Evolutionary conservation across 2,888 invertebrate genomes (phyloP).

Genomic region (Drosophila multiciliata): DNA sequence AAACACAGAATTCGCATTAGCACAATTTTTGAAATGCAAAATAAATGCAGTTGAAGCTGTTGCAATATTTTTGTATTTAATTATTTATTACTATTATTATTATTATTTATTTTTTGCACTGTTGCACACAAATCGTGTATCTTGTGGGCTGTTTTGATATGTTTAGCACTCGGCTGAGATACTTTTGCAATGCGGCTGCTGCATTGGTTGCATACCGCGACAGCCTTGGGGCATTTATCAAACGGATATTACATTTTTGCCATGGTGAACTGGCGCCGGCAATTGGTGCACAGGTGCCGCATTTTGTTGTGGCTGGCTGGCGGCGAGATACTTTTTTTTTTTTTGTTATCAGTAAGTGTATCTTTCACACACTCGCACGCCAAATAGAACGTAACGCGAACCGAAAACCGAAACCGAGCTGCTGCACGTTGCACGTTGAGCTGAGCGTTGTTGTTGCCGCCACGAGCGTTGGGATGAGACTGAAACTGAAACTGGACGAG

Average conservation of each 20-base stretch:
- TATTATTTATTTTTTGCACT: conserved; percentile 18
- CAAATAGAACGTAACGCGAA: conserved; percentile 23
- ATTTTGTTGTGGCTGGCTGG: conserved; percentile 51
- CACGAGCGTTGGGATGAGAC: conserved; percentile 81
- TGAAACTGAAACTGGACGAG: conserved; percentile 59
- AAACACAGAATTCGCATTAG: conserved; percentile 4
- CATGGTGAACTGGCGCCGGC: conserved; percentile 49
- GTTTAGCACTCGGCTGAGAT: conserved; percentile 55
- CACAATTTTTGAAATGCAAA: conserved; percentile 43
- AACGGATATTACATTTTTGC: conserved; percentile 41
- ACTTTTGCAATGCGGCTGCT: conserved; percentile 29
- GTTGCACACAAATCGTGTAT: conserved; percentile 38
- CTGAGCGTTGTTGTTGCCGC: conserved; percentile 72
- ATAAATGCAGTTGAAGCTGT: conserved; percentile 54
- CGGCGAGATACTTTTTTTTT: conserved; percentile 31
- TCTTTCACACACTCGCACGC: conserved; percentile 35
- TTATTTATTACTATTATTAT: not conserved
- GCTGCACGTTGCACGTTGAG: conserved; percentile 16
- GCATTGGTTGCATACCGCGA: conserved; percentile 44
- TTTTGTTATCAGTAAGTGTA: conserved; percentile 25
- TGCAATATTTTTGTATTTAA: conserved; percentile 18
- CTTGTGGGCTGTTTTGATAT: conserved; percentile 54
- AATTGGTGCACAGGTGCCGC: conserved; percentile 65
- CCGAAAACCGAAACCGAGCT: conserved; percentile 38
- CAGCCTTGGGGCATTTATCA: conserved; percentile 26